Evolutionary conservation across 2,888 invertebrate species (phyloP), one percentile per base, ranked within the genome.

Genomic region (Lypha dubia): DNA sequence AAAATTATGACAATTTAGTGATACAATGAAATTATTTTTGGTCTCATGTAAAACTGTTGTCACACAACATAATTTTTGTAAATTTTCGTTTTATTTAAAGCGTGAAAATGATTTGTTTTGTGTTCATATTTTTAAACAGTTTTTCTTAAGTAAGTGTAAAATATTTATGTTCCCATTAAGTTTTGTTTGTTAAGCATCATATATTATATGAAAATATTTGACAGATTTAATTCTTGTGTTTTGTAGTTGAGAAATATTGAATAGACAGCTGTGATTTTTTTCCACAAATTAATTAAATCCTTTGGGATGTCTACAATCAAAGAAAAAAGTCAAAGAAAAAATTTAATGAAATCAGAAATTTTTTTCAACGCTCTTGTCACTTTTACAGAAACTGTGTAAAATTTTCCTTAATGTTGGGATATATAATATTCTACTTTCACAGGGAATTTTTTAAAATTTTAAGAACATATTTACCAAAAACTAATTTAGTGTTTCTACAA

Each of bases 1-100:
- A 81, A 80, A 81, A 80, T 84, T 84, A 84, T 84, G 84, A 84
- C 84, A 84, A 84, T 80, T 84, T 73, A 81, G 75, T 81, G 75
- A 81, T 77, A 84, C 76, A 73, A 80, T 71, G 35, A 63, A 76
- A 79, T 84, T 73, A 84, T 51, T 77, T 73, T 83, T 62, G 71
- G 67, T 79, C 68, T 75, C 60, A 62, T 53, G 49, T 67, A 53
- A 51, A 51, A 38, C 22, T 79, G 32, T 46, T 79, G 79, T 73
- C 73, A 68, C 44, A 46, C 53, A 68, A 32, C 67, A 80, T 56
- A 77, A 62, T 84, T 76, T 56, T 68, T 56, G 41, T 68, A 67
- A 84, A 84, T 81, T 79, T 84, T 51, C 71, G 17, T 58, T 28
- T 71, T 68, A 75, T 49, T 73, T 81, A 81, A 81, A 84, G 84